phyloP scores from a whole-genome alignment of 2,113 vertebrate genomes.

The Neotragus pygmaeus region DNA sequence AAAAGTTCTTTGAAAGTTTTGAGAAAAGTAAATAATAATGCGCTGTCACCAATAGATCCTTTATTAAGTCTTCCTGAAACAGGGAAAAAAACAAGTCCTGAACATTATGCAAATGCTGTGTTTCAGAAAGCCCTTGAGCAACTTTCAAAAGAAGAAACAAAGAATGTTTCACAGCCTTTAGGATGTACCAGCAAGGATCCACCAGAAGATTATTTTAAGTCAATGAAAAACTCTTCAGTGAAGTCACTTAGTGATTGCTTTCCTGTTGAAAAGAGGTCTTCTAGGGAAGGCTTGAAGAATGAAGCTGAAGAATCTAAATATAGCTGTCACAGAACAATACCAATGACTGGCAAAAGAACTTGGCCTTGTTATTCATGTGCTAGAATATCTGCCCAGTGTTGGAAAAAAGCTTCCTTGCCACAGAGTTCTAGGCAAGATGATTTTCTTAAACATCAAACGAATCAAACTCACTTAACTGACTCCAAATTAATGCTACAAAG shows the following conservation, averaged over 20 bases:
- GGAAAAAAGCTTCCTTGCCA: slow-evolving; percentile 64
- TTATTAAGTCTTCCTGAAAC: slow-evolving; percentile 41
- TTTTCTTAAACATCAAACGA: slow-evolving; percentile 36
- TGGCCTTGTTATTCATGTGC: slow-evolving; percentile 83
- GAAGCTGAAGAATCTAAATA: slow-evolving; percentile 44
- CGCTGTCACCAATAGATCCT: background rate
- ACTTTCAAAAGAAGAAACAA: slow-evolving; percentile 43
- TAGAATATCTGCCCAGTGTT: slow-evolving; percentile 73
- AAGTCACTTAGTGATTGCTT: background rate
- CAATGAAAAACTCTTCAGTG: background rate
- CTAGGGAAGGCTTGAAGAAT: slow-evolving; percentile 10
- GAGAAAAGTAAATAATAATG: slow-evolving; percentile 46
- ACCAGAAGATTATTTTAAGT: slow-evolving; percentile 16
- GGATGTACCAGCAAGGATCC: background rate
- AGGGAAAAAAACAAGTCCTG: slow-evolving; percentile 14
- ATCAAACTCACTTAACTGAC: slow-evolving; percentile 1
- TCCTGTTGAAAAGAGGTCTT: slow-evolving; percentile 30
- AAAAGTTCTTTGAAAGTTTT: slow-evolving; percentile 40
- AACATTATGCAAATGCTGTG: slow-evolving; percentile 34
- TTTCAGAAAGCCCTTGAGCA: slow-evolving; percentile 43
- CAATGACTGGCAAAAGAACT: slow-evolving; percentile 80
- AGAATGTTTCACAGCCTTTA: slow-evolving; percentile 27
- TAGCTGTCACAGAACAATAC: slow-evolving; percentile 77
- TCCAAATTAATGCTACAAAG: slow-evolving; percentile 16
- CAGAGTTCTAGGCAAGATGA: slow-evolving; percentile 35